Evolutionary conservation across 2,888 invertebrate species (phyloP).

Genomic region (Drosophila ezoana): DNA sequence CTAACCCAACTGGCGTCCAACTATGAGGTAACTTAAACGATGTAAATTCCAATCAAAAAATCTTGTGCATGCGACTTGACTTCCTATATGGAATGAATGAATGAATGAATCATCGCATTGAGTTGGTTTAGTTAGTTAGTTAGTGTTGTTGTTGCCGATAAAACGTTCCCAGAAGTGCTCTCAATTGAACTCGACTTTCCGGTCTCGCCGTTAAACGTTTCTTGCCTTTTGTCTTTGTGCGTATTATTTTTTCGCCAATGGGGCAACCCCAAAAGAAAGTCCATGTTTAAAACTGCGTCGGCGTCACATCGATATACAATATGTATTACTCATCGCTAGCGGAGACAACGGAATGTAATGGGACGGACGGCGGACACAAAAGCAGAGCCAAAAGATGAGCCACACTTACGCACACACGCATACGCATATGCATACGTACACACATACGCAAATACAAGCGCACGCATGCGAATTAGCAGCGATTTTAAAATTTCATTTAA

Average conservation of each 20-base stretch:
- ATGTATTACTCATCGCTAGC: constrained; percentile 46
- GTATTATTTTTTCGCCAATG: constrained; percentile 42
- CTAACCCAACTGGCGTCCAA: constrained; percentile 65
- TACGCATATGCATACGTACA: background rate
- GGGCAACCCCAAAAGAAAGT: constrained; percentile 60
- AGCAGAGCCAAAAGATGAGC: constrained; percentile 47
- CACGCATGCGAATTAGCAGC: constrained; percentile 45
- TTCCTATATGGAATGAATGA: constrained; percentile 32
- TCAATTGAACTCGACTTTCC: constrained; percentile 65
- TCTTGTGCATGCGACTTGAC: constrained; percentile 20
- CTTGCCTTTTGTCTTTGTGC: constrained; percentile 13
- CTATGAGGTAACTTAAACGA: constrained; percentile 75
- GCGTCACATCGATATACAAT: constrained; percentile 12
- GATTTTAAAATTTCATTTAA: constrained; percentile 39
- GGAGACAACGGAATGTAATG: constrained; percentile 30
- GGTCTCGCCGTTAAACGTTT: constrained; percentile 41
- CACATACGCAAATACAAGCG: constrained; percentile 9
- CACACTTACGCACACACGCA: constrained; percentile 8
- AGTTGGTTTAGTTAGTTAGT: constrained; percentile 36
- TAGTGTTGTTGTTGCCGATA: constrained; percentile 20
- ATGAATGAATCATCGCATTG: constrained; percentile 30
- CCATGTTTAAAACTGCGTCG: constrained; percentile 24
- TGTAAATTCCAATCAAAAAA: constrained; percentile 35
- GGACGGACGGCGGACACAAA: constrained; percentile 25
- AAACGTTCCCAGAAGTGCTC: constrained; percentile 43